Percentiles rank a stretch among this genome's conserved stretches.
These are phyloP conservation scores for Synanthedon andrenaeformis DNA, from an alignment of 2,888 invertebrate species.

Conservation along the genomic window DNA sequence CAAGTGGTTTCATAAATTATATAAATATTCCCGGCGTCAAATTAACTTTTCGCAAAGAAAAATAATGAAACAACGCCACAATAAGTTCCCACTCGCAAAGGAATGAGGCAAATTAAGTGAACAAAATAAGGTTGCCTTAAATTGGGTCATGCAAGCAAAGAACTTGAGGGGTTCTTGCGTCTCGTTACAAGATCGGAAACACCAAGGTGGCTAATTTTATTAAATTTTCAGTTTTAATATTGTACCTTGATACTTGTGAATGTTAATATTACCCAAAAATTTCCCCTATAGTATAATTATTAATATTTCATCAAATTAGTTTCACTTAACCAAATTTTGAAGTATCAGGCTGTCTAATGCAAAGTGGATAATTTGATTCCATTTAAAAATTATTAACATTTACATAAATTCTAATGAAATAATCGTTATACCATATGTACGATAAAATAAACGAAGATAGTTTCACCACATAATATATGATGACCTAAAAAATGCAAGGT, in stretches of 20 bases:
- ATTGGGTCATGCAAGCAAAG: constrained; percentile 54
- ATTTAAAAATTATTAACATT: no score
- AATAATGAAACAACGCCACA: constrained; percentile 40
- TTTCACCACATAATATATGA: no score
- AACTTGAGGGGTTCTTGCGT: constrained; percentile 33
- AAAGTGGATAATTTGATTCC: no score
- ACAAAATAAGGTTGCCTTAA: constrained; percentile 53
- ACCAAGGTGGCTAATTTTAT: constrained; percentile 37
- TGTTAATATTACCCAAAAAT: no score
- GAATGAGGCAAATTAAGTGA: constrained; percentile 65
- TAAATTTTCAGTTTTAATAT: constrained; percentile 48
- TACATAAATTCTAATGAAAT: no score
- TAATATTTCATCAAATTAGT: no score
- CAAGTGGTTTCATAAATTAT: no score
- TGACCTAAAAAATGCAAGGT: background rate
- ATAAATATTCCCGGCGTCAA: constrained; percentile 28
- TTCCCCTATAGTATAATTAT: no score
- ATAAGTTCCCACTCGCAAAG: constrained; percentile 47
- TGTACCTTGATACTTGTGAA: background rate
- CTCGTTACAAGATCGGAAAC: constrained; percentile 34
- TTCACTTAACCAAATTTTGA: no score
- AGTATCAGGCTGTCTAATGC: no score
- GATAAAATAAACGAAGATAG: no score
- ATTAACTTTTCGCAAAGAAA: constrained; percentile 49
- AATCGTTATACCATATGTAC: no score